These are phyloP conservation scores for Lophotriccus pileatus DNA, from an alignment of 2,797 vertebrate genomes.

Conservation along the genomic window DNA sequence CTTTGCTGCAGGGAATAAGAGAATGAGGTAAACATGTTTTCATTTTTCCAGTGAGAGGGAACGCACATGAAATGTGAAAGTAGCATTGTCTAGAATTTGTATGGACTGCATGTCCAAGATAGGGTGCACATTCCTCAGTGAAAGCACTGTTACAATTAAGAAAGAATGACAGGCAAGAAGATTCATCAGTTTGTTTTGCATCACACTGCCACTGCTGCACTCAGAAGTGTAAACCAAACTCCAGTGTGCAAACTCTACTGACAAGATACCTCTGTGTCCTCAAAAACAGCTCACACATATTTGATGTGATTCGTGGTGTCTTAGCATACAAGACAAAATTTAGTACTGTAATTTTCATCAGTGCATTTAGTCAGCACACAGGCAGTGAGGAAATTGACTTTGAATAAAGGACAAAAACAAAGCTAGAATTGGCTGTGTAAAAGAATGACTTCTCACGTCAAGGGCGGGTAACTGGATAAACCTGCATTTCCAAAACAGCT, in stretches of 20 bases:
- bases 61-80: neutral
- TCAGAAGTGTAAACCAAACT: neutral
- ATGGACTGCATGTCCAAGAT: neutral
- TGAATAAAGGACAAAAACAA: neutral
- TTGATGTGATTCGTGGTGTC: neutral
- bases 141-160: neutral
- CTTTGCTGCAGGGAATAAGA: neutral
- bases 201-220: neutral
- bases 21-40: neutral
- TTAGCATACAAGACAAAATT: neutral
- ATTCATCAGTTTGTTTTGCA: neutral
- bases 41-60: neutral
- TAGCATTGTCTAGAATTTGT: neutral
- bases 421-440: neutral
- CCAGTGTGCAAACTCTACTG: neutral
- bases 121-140: neutral
- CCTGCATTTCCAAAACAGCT: conserved; percentile 54
- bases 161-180: neutral
- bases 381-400: neutral
- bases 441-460: neutral
- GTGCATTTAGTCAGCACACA: neutral
- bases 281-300: neutral
- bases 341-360: neutral
- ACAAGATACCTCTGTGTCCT: neutral
- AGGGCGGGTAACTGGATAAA: conserved; percentile 50